phyloP scores from a whole-genome alignment of 2,797 vertebrate species.

The Nannoperca obscura region DNA sequence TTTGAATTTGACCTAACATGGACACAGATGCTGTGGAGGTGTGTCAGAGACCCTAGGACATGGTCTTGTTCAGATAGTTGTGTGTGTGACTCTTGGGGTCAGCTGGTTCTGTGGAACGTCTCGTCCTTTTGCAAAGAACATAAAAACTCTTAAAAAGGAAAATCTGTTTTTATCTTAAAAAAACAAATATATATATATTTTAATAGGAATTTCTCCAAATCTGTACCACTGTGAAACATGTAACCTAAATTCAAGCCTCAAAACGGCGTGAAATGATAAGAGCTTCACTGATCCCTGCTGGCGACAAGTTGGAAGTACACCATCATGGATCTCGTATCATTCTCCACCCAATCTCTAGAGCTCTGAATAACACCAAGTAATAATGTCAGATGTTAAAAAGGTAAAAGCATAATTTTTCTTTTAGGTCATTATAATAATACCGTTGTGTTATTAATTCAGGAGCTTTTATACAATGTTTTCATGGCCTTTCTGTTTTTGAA shows the following conservation, averaged over 20 bases:
- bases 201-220: background rate
- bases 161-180: background rate
- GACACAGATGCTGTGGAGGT: slow-evolving; percentile 55
- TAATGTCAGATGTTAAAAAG: background rate
- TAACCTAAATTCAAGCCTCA: background rate
- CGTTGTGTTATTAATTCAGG: too few species aligned
- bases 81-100: slow-evolving; percentile 1
- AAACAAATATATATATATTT: background rate
- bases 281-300: slow-evolving; percentile 38
- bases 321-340: background rate
- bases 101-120: background rate
- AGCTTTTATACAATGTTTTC: background rate
- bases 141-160: background rate
- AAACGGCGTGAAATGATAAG: background rate
- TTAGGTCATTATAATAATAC: background rate
- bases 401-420: background rate
- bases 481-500: too few species aligned
- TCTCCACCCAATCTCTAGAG: background rate
- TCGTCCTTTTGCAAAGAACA: slow-evolving; percentile 12
- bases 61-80: slow-evolving; percentile 34
- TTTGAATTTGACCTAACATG: slow-evolving; percentile 26
- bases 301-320: slow-evolving; percentile 5
- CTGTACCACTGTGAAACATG: background rate
- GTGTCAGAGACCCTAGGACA: slow-evolving; percentile 41
- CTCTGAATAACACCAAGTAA: too few species aligned